Conservation (phyloP, 2,888 invertebrate species). For the Platypus cylindrus region DNA sequence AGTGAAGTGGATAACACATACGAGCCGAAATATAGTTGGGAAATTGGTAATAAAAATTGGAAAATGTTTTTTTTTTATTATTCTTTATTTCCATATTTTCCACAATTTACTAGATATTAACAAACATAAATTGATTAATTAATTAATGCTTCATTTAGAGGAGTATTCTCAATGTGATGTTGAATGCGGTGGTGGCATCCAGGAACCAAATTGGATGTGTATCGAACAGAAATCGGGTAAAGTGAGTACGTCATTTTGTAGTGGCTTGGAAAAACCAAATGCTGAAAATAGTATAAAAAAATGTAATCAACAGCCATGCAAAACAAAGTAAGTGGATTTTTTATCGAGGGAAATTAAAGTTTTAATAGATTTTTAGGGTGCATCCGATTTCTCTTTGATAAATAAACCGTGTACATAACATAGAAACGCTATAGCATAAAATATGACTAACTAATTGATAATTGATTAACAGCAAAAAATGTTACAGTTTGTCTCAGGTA, state of each 20-base stretch:
- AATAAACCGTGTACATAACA: no score
- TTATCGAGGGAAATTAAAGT: no score
- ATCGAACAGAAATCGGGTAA: slow-evolving; percentile 48
- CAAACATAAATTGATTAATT: not conserved
- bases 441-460: no score
- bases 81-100: no score
- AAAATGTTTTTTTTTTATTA: not conserved
- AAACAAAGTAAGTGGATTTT: slow-evolving; percentile 36
- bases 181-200: slow-evolving; percentile 49
- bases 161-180: slow-evolving; percentile 50
- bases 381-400: no score
- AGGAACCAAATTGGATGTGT: slow-evolving; percentile 42
- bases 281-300: slow-evolving; percentile 27
- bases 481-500: no score
- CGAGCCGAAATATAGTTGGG: slow-evolving; percentile 48
- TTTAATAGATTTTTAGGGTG: not conserved
- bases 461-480: no score
- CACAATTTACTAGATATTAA: no score
- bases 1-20: slow-evolving; percentile 40
- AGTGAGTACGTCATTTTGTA: slow-evolving; percentile 44
- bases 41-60: slow-evolving; percentile 27
- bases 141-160: slow-evolving; percentile 26
- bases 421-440: no score
- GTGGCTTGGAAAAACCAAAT: slow-evolving; percentile 33
- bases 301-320: slow-evolving; percentile 39